Evolutionary conservation across 2,888 invertebrate species (phyloP), one percentile per base, ranked within the genome.

Genomic region (Hemithea aestivaria): DNA sequence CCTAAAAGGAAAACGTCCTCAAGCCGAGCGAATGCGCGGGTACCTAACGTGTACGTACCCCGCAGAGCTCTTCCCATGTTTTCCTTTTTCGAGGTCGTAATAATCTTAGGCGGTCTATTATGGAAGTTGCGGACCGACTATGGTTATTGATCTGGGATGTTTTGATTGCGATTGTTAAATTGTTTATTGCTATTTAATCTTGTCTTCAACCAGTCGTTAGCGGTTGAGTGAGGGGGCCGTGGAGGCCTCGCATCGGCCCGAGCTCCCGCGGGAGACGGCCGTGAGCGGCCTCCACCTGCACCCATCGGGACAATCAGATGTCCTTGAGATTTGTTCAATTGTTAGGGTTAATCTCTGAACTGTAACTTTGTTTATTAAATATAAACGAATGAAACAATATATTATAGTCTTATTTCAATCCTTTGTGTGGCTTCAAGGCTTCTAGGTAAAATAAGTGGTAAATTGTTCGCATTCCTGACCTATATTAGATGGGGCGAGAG

Each of bases 341-440:
- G 82, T 84, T 85, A 85, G 77, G 80, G 79, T 78, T 84, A 84
- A 84, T 72, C 81, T 87, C 87, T 88, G 88, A 85, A 88, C 87
- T 88, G 87, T 87, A 42, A 87, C 76, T 85, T 87, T 87, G 81
- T 87, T 87, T 87, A 88, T 85, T 85, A 85, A 88, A 88, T 88
- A 87, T 87, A 87, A 87, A 88, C 80, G 80, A 87, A 85, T 83
- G 77, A 84, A 83, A 76, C 60, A 63, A 62, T 36, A 27, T 51
- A 51, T 65, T 29, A 16, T 5, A 16, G 59, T 78, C 73, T 76
- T 61, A 55, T 66, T 69, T 27, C 24, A 40, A n/a, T 31, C 33
- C 25, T 24, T 27, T 29, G 39, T 35, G 24, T 6, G 22, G 8
- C 37, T 42, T 35, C 34, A 37, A 36, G 31, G 38, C 43, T 4